Evolutionary conservation across 2,797 vertebrate species (phyloP).

Genomic region (Anniella stebbinsi): DNA sequence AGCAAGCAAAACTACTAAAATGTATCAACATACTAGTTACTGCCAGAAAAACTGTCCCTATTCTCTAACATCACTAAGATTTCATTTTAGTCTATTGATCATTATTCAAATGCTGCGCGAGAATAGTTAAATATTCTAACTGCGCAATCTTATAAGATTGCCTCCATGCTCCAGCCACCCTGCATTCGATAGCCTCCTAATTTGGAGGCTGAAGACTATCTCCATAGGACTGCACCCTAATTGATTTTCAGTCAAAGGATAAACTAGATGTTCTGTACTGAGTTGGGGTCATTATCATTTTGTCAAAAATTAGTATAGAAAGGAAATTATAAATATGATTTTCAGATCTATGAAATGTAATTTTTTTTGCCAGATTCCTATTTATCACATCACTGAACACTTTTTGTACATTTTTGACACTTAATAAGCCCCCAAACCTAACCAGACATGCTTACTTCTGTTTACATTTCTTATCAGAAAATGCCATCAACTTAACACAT

Average conservation of each 20-base stretch:
- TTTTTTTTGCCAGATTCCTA: slow-evolving; percentile 37
- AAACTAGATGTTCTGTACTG: slow-evolving; percentile 62
- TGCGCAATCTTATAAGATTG: too few relatives aligned
- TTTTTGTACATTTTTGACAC: background rate
- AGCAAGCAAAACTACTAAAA: accelerated
- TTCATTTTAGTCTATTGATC: slow-evolving; percentile 44
- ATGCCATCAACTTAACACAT: background rate
- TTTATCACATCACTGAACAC: slow-evolving; percentile 36
- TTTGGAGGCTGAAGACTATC: too few relatives aligned
- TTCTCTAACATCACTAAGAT: slow-evolving; percentile 7
- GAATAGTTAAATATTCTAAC: slow-evolving; percentile 73
- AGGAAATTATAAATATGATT: slow-evolving; percentile 61
- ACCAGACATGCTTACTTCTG: slow-evolving; percentile 24
- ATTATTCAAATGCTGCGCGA: slow-evolving; percentile 63
- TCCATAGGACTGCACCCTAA: too few relatives aligned
- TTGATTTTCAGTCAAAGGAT: slow-evolving; percentile 70
- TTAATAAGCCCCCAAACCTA: slow-evolving; percentile 27
- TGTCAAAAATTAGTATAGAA: slow-evolving; percentile 69
- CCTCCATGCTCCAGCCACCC: too few relatives aligned
- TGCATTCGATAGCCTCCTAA: too few relatives aligned
- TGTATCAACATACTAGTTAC: background rate
- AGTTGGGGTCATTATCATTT: slow-evolving; percentile 63
- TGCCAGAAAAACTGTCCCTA: background rate
- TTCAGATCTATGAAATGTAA: slow-evolving; percentile 59
- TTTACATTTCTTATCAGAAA: slow-evolving; percentile 5